Evolutionary conservation across 2,113 vertebrate species (phyloP), one percentile per base, ranked within the genome.

Genomic region (Cyprinus carpio): DNA sequence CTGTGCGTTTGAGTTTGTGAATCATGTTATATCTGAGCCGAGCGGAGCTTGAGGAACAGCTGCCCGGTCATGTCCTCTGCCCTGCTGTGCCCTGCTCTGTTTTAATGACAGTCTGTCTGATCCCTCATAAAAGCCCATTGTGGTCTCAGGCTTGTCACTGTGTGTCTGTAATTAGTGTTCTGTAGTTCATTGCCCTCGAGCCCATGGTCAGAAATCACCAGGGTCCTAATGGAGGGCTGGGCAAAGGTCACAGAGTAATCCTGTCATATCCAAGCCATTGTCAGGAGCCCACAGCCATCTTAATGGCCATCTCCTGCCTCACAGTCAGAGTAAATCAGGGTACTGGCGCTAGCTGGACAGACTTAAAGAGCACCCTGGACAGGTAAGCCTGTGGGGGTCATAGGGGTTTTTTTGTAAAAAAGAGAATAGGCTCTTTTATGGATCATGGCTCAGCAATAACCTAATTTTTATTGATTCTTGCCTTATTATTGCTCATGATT

Each of bases 171-270:
- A 94, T 95, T 93, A 93, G 92, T 93, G 91, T 87, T 91, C 87
- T 90, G 89, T 87, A 92, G 90, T 93, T 92, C 89, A 94, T 93
- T 93, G 92, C 91, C 91, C 92, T 88, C 77, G 91, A 91, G 87
- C 93, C 93, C 83, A 34, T 86, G 89, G 88, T 93, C 89, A 92
- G 92, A 94, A 94, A 94, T 94, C 93, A 94, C 89, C 34, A 82
- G 82, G 89, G 86, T 86, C 91, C 91, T 94, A 94, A 94, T 93
- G 90, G 91, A 88, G 86, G 9, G 81, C 51, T 89, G 92, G 92
- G 92, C 90, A 93, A 92, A 90, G 90, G 89, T 86, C 82, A 86
- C 90, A 91, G 87, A 92, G 86, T 91, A 90, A 89, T 89, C 85
- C 82, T 87, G 90, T 87, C 86, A 74, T 81, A 85, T 84, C 80